These are phyloP conservation scores for Zaprionus tsacasi DNA, from an alignment of 1,140 invertebrate species.

Conservation along the genomic window DNA sequence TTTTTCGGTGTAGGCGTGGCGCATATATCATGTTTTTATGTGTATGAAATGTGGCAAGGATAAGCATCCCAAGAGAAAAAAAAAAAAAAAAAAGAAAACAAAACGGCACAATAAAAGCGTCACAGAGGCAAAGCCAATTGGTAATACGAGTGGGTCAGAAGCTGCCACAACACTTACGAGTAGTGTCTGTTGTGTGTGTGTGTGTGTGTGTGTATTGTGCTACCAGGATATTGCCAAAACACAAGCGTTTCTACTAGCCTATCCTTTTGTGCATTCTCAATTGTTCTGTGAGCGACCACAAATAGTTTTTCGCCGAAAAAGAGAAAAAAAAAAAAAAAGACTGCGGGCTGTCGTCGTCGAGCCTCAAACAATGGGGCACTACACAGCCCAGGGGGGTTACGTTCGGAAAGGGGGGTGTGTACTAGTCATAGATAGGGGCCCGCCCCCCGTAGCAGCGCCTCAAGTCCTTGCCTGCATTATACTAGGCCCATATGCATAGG, in stretches of 20 bases:
- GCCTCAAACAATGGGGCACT: conserved; percentile 28
- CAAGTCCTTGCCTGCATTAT: neutral
- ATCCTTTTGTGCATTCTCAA: conserved; percentile 40
- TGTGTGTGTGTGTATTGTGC: conserved; percentile 12
- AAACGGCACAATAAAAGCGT: conserved; percentile 29
- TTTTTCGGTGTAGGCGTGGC: neutral
- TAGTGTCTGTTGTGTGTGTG: neutral
- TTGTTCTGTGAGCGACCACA: conserved; percentile 36
- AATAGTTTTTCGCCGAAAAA: conserved; percentile 37
- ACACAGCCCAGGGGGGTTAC: too few species aligned
- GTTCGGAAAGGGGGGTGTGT: neutral
- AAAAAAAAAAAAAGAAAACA: neutral
- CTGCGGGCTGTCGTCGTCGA: conserved; percentile 15
- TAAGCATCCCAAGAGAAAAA: neutral
- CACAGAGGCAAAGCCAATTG: conserved; percentile 25
- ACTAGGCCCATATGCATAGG: conserved; percentile 4
- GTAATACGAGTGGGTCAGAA: conserved; percentile 34
- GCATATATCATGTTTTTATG: conserved; percentile 35
- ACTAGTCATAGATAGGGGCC: neutral
- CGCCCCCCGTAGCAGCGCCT: neutral
- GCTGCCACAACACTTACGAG: conserved; percentile 23
- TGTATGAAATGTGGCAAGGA: conserved; percentile 15
- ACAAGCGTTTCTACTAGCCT: conserved; percentile 22
- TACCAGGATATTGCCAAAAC: conserved; percentile 39
- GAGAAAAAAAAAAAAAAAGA: conserved; percentile 4